Evolutionary conservation across 2,888 invertebrate genomes (phyloP).

Genomic region (Eilema caniola): DNA sequence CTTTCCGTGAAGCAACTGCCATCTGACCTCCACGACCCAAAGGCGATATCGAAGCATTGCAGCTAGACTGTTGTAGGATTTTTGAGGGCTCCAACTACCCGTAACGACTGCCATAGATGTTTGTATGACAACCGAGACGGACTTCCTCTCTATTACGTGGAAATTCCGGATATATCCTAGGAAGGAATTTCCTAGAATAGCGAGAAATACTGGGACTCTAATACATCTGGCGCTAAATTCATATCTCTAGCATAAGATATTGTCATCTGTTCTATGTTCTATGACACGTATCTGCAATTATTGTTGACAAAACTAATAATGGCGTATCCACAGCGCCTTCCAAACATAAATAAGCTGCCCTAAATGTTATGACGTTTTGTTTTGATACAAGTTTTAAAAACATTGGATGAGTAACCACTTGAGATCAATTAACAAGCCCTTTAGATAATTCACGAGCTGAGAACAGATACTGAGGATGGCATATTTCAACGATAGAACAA

Average conservation of each 20-base stretch:
- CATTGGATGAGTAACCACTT: conserved; percentile 22
- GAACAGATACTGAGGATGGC: not conserved
- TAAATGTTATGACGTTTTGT: conserved; percentile 15
- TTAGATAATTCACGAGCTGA: conserved; percentile 17
- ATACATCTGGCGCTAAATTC: not conserved
- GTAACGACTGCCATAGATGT: no score
- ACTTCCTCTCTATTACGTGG: not conserved
- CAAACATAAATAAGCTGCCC: conserved; percentile 3
- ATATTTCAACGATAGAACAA: not conserved
- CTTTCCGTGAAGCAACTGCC: no score
- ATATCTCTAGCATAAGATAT: not conserved
- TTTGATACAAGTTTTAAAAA: conserved; percentile 6
- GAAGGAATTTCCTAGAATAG: not conserved
- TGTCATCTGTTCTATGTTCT: not conserved
- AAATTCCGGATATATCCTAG: not conserved
- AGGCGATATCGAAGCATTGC: no score
- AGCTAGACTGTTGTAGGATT: no score
- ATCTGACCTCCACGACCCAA: no score
- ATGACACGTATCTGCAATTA: not conserved
- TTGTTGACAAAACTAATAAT: not conserved
- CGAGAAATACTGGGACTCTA: not conserved
- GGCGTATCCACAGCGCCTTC: not conserved
- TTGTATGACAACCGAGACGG: no score
- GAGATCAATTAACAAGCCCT: conserved; percentile 26
- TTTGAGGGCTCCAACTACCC: no score